These are phyloP conservation scores for Neogale vison DNA, from an alignment of 2,113 vertebrate species.

Conservation along the genomic window DNA sequence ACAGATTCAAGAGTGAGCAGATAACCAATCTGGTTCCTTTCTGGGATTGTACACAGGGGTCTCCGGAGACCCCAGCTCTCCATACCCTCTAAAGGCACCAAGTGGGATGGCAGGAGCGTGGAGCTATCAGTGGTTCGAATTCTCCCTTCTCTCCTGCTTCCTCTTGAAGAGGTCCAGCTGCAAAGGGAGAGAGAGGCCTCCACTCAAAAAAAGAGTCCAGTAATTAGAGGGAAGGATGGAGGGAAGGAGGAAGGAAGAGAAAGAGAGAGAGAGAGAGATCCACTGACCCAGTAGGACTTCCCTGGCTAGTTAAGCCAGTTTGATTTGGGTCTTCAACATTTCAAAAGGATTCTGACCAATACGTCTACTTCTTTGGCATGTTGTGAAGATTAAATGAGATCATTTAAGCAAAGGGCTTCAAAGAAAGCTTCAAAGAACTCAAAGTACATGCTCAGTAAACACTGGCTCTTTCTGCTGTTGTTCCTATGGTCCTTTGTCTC, in stretches of 20 bases:
- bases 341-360: neutral
- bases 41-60: neutral
- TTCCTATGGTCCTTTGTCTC: neutral
- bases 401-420: neutral
- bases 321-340: neutral
- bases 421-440: neutral
- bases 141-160: neutral
- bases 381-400: neutral
- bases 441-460: neutral
- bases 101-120: neutral
- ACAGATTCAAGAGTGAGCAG: neutral
- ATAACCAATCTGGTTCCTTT: neutral
- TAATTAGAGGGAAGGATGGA: neutral
- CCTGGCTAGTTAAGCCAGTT: neutral
- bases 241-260: too few species aligned
- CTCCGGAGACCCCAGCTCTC: neutral
- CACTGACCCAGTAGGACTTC: neutral
- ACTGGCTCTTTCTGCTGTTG: neutral
- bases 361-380: neutral
- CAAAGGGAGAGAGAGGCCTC: neutral
- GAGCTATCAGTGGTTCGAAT: neutral
- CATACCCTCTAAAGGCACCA: neutral
- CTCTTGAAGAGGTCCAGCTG: neutral
- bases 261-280: too few species aligned
- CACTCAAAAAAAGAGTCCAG: neutral